Evolutionary conservation across 2,113 vertebrate genomes (phyloP).

Genomic region (Pyxicephalus adspersus): DNA sequence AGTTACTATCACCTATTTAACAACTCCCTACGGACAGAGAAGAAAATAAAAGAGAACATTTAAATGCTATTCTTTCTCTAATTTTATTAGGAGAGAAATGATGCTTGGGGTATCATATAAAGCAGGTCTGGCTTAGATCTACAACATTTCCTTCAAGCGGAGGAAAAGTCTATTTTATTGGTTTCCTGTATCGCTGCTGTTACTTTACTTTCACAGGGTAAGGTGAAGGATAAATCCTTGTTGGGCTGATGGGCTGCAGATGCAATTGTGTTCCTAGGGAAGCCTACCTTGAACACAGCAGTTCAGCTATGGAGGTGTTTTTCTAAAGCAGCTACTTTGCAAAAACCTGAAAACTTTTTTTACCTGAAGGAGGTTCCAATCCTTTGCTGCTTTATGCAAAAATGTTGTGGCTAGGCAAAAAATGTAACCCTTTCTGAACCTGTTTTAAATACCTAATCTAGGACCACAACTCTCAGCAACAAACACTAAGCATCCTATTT

Average conservation of each 20-base stretch:
- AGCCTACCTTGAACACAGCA: too few relatives aligned
- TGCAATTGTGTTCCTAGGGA: neutral
- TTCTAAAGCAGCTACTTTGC: too few relatives aligned
- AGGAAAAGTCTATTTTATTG: slow-evolving; percentile 52
- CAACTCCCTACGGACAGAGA: slow-evolving; percentile 33
- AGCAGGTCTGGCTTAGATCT: slow-evolving; percentile 42
- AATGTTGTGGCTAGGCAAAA: neutral
- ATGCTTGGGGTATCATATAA: slow-evolving; percentile 42
- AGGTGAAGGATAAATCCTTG: slow-evolving; percentile 38
- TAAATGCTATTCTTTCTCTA: slow-evolving; percentile 39
- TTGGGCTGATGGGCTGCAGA: slow-evolving; percentile 34
- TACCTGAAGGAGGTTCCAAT: too few relatives aligned
- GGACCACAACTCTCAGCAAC: too few relatives aligned
- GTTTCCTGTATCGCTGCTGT: slow-evolving; percentile 39
- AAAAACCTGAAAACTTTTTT: too few relatives aligned
- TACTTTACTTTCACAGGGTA: slow-evolving; percentile 27
- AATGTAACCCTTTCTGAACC: too few relatives aligned
- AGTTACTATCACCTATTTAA: slow-evolving; percentile 32
- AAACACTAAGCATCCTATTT: too few relatives aligned
- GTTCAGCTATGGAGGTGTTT: too few relatives aligned
- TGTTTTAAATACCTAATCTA: too few relatives aligned
- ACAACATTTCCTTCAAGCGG: slow-evolving; percentile 41
- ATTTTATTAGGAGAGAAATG: slow-evolving; percentile 53
- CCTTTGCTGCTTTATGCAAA: too few relatives aligned
- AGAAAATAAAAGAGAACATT: slow-evolving; percentile 32